Evolutionary conservation across 2,797 vertebrate species (phyloP).

Genomic region (Poeciliopsis presidionis): DNA sequence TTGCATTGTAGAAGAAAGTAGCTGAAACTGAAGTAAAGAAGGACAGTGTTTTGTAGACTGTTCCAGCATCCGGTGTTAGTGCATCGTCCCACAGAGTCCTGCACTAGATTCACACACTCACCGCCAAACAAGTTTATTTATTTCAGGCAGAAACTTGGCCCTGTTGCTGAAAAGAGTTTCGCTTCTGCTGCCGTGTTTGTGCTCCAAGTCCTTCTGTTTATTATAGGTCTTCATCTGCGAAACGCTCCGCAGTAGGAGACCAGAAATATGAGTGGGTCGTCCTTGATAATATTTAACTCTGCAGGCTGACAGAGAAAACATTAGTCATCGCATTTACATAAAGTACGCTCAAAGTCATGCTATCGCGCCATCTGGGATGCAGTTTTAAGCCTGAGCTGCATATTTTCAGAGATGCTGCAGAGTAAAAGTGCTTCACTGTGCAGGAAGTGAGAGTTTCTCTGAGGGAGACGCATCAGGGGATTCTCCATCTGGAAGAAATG

Average conservation of each 20-base stretch:
- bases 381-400: neutral
- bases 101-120: neutral
- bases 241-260: neutral
- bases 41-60: neutral
- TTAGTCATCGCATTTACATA: slow-evolving; percentile 42
- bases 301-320: slow-evolving; percentile 4
- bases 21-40: neutral
- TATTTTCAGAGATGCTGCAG: neutral
- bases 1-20: neutral
- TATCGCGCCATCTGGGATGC: neutral
- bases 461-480: neutral
- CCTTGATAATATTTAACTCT: slow-evolving; percentile 1
- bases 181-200: neutral
- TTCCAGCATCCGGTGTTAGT: neutral
- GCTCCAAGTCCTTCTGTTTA: neutral
- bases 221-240: neutral
- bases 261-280: neutral
- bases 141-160: neutral
- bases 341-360: slow-evolving; percentile 16
- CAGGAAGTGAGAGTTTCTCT: neutral
- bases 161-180: neutral
- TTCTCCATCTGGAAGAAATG: slow-evolving; percentile 1
- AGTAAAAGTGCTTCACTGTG: neutral
- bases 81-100: neutral
- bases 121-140: neutral